Percentiles rank a stretch among this genome's conserved stretches.
These are phyloP conservation scores for Diarsia mendica DNA, from an alignment of 2,888 invertebrate species.

Conservation along the genomic window DNA sequence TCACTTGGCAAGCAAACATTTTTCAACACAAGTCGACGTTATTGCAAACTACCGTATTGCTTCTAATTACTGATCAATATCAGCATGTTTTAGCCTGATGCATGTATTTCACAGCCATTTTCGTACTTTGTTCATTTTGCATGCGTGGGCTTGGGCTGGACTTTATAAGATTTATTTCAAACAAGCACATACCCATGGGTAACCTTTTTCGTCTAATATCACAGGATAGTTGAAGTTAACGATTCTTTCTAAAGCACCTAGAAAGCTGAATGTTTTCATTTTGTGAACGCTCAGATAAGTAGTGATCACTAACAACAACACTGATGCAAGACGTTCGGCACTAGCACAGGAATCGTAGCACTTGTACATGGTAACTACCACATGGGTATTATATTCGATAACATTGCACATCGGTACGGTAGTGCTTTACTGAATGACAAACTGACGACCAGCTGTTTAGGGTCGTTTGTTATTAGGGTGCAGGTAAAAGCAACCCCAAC, in stretches of 20 bases:
- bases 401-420: conserved; percentile 62
- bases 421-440: conserved; percentile 46
- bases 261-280: conserved; percentile 71
- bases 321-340: conserved; percentile 67
- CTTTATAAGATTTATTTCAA: neutral
- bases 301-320: conserved; percentile 70
- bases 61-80: conserved; percentile 59
- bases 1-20: conserved; percentile 71
- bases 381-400: conserved; percentile 65
- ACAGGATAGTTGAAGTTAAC: conserved; percentile 75
- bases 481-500: conserved; percentile 78
- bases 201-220: conserved; percentile 66
- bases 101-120: conserved; percentile 58
- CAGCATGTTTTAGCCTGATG: conserved; percentile 37
- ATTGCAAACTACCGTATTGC: conserved; percentile 55
- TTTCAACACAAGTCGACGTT: conserved; percentile 60
- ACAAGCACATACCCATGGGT: conserved; percentile 69
- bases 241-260: conserved; percentile 71
- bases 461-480: conserved; percentile 64
- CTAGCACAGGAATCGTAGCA: conserved; percentile 56
- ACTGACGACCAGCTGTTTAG: conserved; percentile 68
- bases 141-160: neutral
- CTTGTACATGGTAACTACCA: conserved; percentile 54
- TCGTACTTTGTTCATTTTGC: neutral
- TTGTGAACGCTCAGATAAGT: conserved; percentile 68